Conservation (phyloP, 2,888 invertebrate species). For the Zaprionus obscuricornis region DNA sequence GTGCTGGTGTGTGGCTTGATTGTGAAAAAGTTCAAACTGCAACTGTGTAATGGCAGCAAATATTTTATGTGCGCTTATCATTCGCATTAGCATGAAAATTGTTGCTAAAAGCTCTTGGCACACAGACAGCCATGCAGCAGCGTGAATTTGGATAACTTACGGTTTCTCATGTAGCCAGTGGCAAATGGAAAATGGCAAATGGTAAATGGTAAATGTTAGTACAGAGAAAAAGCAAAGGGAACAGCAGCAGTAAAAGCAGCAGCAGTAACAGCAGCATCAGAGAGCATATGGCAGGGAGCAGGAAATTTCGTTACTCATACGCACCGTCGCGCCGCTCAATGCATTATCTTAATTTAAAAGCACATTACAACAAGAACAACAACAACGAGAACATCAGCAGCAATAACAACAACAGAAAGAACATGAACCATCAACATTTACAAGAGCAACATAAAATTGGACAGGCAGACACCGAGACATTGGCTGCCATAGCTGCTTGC, state of each 20-base stretch:
- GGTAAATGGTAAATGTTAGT: constrained; percentile 9
- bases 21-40: constrained; percentile 61
- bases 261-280: constrained; percentile 9
- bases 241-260: neutral
- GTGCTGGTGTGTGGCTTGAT: neutral
- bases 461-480: constrained; percentile 12
- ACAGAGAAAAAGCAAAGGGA: too few relatives aligned
- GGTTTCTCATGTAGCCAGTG: neutral
- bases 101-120: constrained; percentile 59
- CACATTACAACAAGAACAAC: constrained; percentile 25
- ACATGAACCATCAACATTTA: constrained; percentile 8
- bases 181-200: constrained; percentile 34
- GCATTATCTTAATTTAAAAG: constrained; percentile 76
- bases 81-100: constrained; percentile 66
- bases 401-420: constrained; percentile 8
- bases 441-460: neutral
- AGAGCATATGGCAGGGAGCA: constrained; percentile 18
- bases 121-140: constrained; percentile 10
- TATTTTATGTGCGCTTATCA: constrained; percentile 72
- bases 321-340: constrained; percentile 55
- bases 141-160: neutral
- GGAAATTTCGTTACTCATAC: constrained; percentile 71
- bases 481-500: constrained; percentile 17
- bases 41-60: constrained; percentile 65
- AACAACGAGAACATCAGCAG: constrained; percentile 9